Percentiles rank a stretch among this genome's conserved stretches.
These are phyloP conservation scores for Cephalotes varians DNA, from an alignment of 2,888 invertebrate species.

Conservation along the genomic window DNA sequence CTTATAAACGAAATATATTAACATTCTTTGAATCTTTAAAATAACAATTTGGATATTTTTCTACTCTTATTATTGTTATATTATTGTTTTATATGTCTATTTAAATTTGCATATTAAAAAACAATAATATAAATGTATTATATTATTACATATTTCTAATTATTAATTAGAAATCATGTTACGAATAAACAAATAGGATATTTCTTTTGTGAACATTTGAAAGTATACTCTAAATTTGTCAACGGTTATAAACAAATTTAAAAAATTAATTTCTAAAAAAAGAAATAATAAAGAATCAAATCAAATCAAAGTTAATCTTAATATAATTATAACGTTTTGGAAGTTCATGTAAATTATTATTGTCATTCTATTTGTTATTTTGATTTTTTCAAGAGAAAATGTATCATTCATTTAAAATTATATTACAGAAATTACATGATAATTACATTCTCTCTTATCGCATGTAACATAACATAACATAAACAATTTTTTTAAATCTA, in stretches of 20 bases:
- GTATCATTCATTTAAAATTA: background rate
- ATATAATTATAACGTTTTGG: background rate
- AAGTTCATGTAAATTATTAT: background rate
- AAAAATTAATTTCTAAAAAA: background rate
- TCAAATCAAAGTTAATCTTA: background rate
- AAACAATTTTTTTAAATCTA: background rate
- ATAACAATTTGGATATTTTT: background rate
- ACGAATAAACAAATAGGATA: background rate
- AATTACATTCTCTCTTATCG: background rate
- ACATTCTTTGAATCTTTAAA: background rate
- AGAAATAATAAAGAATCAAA: background rate
- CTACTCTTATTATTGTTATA: background rate
- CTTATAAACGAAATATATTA: background rate
- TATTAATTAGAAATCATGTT: conserved; percentile 1
- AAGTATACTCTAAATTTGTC: background rate
- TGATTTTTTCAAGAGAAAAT: background rate
- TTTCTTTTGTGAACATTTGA: background rate
- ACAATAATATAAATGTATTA: background rate
- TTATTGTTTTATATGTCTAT: background rate
- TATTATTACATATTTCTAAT: background rate
- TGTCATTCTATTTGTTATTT: background rate
- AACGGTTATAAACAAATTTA: background rate
- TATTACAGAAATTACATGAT: background rate
- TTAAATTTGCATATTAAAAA: background rate
- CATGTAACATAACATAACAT: too few relatives aligned